These are phyloP conservation scores for Perodicticus potto DNA, from an alignment of 2,797 vertebrate species.

Conservation along the genomic window DNA sequence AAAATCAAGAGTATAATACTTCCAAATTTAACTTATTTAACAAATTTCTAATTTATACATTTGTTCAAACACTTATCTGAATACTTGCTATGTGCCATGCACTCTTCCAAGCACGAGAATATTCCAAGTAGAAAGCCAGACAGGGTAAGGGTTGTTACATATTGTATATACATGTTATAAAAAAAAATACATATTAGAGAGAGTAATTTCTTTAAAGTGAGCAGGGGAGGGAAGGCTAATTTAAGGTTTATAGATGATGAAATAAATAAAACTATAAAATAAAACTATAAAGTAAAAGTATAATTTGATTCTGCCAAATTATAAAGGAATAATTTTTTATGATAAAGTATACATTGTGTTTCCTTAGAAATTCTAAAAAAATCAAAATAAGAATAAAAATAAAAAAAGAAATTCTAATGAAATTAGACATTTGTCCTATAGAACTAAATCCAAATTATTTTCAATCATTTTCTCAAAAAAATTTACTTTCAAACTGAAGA, in stretches of 20 bases:
- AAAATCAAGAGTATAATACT: conserved; percentile 56
- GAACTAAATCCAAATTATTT: conserved; percentile 52
- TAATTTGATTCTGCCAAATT: conserved; percentile 55
- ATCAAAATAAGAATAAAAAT: too few relatives aligned
- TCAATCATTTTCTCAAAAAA: conserved; percentile 57
- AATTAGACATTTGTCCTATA: conserved; percentile 29
- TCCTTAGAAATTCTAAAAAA: conserved; percentile 50
- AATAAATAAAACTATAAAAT: conserved; percentile 55
- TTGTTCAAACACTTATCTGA: conserved; percentile 62
- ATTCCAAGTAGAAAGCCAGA: conserved; percentile 44
- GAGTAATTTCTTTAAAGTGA: conserved; percentile 18
- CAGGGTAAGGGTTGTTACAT: background rate
- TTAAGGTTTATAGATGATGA: conserved; percentile 9
- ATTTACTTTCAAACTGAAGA: conserved; percentile 50
- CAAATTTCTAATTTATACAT: conserved; percentile 42
- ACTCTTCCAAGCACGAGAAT: background rate
- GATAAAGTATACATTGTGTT: conserved; percentile 12
- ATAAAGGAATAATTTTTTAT: conserved; percentile 41
- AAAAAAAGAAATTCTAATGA: conserved; percentile 33
- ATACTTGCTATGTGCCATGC: conserved; percentile 15
- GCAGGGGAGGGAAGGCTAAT: background rate
- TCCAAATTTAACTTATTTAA: conserved; percentile 55
- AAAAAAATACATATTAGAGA: conserved; percentile 46
- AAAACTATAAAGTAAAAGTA: conserved; percentile 56
- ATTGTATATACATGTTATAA: conserved; percentile 12